A percentile compares a stretch with the other conserved stretches of the same genome.
These are phyloP conservation scores for Tigriopus japonicus DNA, from an alignment of 1,140 invertebrate genomes.

Conservation along the genomic window DNA sequence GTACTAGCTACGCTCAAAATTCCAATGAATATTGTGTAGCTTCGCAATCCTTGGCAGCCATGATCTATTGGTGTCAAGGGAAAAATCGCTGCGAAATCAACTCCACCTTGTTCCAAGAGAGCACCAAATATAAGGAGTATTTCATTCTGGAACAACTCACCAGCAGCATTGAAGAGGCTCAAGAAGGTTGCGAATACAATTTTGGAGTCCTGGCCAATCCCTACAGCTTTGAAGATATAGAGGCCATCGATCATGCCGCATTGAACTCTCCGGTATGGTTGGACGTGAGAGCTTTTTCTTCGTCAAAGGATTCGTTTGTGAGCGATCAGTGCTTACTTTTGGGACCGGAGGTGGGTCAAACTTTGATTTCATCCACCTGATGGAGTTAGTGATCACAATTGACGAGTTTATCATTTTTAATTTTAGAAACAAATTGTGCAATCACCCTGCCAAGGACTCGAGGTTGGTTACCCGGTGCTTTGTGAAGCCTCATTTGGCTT, in stretches of 20 bases:
- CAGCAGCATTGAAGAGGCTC: not conserved
- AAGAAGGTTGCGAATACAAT: not conserved
- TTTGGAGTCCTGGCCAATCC: not conserved
- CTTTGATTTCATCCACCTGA: no score
- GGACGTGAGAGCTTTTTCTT: no score
- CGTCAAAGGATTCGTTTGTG: no score
- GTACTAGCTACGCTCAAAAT: not conserved
- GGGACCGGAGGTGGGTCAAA: no score
- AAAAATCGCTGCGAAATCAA: not conserved
- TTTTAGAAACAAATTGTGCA: no score
- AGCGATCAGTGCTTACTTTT: no score
- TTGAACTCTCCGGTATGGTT: not conserved
- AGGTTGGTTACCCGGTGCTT: no score
- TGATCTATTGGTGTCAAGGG: not conserved
- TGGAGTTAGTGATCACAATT: no score
- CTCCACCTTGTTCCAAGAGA: not conserved
- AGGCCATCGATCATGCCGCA: not conserved
- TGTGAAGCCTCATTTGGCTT: no score
- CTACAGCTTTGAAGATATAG: not conserved
- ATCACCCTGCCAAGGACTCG: no score
- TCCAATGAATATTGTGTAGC: not conserved
- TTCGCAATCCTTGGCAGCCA: not conserved
- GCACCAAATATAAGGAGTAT: not conserved
- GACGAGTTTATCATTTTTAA: no score
- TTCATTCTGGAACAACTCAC: not conserved